phyloP scores from a whole-genome alignment of 2,888 invertebrate species.

The Ectemnius lituratus region DNA sequence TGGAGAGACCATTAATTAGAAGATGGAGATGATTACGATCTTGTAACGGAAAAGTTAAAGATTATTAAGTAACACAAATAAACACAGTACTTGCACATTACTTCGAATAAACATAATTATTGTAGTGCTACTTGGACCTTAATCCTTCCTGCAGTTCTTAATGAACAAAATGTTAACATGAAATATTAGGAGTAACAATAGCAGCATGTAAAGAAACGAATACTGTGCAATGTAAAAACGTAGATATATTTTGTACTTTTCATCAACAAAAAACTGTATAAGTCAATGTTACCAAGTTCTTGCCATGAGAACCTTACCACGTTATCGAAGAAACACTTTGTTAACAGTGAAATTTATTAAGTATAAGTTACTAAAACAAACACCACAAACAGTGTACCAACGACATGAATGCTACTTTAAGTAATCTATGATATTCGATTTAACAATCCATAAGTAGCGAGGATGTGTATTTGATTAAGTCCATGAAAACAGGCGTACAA shows the following conservation, averaged over 20 bases:
- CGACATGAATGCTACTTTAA: slow-evolving; percentile 31
- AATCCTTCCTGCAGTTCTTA: no score
- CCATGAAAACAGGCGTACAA: slow-evolving; percentile 12
- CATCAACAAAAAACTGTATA: slow-evolving; percentile 15
- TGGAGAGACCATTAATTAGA: no score
- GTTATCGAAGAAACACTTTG: slow-evolving; percentile 36
- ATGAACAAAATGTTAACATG: no score
- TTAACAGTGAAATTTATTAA: slow-evolving; percentile 54
- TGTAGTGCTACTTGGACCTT: no score
- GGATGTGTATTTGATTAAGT: slow-evolving; percentile 19
- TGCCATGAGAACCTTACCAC: slow-evolving; percentile 29
- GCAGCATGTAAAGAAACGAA: no score
- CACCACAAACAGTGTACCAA: slow-evolving; percentile 27
- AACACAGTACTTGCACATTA: no score
- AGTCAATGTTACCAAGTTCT: slow-evolving; percentile 28
- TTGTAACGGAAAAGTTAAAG: no score
- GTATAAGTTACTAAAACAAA: slow-evolving; percentile 49
- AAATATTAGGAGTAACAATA: no score
- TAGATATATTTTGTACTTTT: slow-evolving; percentile 51
- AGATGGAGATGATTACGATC: no score
- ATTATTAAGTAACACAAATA: no score
- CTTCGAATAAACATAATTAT: no score
- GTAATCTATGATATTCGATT: slow-evolving; percentile 7
- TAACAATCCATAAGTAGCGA: slow-evolving; percentile 47
- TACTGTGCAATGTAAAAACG: slow-evolving; percentile 2